These are phyloP conservation scores for Pipistrellus kuhlii DNA, from an alignment of 2,797 vertebrate genomes.

Conservation along the genomic window DNA sequence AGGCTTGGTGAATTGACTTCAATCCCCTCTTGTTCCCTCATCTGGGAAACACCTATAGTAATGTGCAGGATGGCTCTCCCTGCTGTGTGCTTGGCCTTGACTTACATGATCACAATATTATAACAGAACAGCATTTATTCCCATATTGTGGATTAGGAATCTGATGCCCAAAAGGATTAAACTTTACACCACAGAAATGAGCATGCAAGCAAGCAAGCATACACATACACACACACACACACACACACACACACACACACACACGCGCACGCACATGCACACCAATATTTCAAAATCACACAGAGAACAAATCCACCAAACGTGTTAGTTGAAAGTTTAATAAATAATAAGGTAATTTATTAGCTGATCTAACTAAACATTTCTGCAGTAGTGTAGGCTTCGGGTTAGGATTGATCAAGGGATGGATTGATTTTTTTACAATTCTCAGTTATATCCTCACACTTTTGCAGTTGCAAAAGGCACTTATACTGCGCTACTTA, in stretches of 20 bases:
- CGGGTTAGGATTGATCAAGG: neutral
- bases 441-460: neutral
- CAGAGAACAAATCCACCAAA: conserved; percentile 27
- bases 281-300: neutral
- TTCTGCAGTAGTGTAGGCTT: neutral
- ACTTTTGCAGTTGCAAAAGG: neutral
- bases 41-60: neutral
- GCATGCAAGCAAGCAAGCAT: neutral
- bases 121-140: neutral
- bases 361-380: neutral
- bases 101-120: neutral
- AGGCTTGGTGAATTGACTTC: neutral
- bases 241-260: too few relatives aligned
- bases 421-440: neutral
- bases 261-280: too few relatives aligned
- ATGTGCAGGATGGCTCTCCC: neutral
- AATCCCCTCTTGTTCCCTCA: neutral
- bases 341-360: neutral
- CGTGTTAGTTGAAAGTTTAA: neutral
- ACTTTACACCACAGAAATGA: neutral
- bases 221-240: too few relatives aligned
- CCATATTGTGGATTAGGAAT: neutral
- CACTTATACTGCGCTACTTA: neutral
- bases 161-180: neutral
- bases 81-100: neutral